Evolutionary conservation across 2,888 invertebrate species (phyloP).

Genomic region (Epirrhoe alternata): DNA sequence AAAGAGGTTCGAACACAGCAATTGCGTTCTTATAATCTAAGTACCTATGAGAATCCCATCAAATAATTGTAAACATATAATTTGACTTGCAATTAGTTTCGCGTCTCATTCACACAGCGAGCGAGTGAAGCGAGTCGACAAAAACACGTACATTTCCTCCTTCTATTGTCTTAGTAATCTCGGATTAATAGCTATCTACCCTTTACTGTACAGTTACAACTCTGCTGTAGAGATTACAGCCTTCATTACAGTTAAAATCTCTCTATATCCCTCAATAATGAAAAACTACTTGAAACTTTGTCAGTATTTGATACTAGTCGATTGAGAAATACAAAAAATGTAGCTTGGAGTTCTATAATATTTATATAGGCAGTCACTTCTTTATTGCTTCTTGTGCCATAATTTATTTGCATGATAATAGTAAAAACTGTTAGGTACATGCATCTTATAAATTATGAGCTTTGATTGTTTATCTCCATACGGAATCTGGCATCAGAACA

Average conservation of each 20-base stretch:
- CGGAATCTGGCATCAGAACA: background rate
- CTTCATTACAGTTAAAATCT: too few relatives aligned
- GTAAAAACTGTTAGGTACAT: background rate
- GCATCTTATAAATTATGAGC: background rate
- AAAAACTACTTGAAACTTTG: too few relatives aligned
- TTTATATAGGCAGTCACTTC: too few relatives aligned
- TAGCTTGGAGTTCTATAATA: too few relatives aligned
- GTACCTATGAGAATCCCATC: constrained; percentile 29
- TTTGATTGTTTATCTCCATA: background rate
- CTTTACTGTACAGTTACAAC: constrained; percentile 46
- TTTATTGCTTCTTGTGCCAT: background rate
- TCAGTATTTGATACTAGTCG: too few relatives aligned
- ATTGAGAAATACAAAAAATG: too few relatives aligned
- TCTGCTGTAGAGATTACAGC: background rate
- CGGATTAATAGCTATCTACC: constrained; percentile 63
- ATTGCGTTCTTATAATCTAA: background rate
- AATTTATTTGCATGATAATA: background rate
- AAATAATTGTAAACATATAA: constrained; percentile 57
- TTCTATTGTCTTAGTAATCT: constrained; percentile 78
- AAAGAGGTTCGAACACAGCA: background rate
- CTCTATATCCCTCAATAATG: too few relatives aligned
- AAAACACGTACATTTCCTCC: constrained; percentile 77
- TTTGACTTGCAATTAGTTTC: constrained; percentile 65
- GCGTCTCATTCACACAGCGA: constrained; percentile 67
- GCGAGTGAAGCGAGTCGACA: constrained; percentile 60